Percentiles rank a stretch among this genome's conserved stretches.
phyloP scores from a whole-genome alignment of 2,113 vertebrate species.

The Chionodraco myersi region DNA sequence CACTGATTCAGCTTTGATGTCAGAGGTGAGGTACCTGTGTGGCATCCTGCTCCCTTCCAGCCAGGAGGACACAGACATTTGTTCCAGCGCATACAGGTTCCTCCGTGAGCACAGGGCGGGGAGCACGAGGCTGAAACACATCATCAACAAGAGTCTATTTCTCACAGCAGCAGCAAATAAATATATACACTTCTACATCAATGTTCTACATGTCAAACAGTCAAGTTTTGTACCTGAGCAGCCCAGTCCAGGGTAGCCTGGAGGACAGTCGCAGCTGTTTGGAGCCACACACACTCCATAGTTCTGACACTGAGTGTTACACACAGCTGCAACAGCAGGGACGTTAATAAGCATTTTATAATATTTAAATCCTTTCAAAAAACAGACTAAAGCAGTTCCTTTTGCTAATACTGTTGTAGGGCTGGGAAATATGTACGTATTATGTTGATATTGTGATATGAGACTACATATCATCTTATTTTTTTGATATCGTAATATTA shows the following conservation, averaged over 20 bases:
- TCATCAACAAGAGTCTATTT: not conserved
- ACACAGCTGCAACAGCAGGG: constrained; percentile 77
- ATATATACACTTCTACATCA: no score
- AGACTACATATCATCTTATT: no score
- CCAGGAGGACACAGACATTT: constrained; percentile 82
- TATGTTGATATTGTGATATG: no score
- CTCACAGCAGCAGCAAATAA: not conserved
- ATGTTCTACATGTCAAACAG: not conserved
- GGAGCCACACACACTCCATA: constrained; percentile 84
- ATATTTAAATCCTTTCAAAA: not conserved
- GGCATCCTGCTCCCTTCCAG: constrained; percentile 84
- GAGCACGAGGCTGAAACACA: constrained; percentile 84
- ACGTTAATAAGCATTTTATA: not conserved
- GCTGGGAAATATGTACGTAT: no score
- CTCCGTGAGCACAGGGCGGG: constrained; percentile 85
- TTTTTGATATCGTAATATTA: no score
- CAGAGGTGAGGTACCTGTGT: constrained; percentile 78
- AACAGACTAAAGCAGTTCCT: not conserved
- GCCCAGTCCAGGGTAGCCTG: constrained; percentile 85
- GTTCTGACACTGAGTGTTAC: constrained; percentile 84
- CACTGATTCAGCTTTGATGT: not conserved
- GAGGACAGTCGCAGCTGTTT: constrained; percentile 85
- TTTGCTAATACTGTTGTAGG: not conserved
- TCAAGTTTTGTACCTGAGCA: constrained; percentile 81
- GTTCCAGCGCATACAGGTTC: constrained; percentile 86